Conservation (phyloP, 2,888 invertebrate species). For the Brassicogethes aeneus region DNA sequence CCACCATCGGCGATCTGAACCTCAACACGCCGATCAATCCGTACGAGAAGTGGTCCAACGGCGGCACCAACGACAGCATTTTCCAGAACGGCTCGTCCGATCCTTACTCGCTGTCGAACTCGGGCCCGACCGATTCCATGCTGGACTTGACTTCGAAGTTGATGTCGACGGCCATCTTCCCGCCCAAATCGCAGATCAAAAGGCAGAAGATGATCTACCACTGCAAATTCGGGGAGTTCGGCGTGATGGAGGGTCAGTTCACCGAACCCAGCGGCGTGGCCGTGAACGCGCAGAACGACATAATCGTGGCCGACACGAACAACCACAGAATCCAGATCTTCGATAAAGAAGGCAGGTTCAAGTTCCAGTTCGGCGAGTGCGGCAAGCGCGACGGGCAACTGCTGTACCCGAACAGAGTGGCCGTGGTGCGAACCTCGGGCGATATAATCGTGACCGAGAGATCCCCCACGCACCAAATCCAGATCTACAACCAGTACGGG, state of each 20-base stretch:
- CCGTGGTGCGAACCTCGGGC: slow-evolving; percentile 96
- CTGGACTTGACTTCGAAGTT: slow-evolving; percentile 85
- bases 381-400: slow-evolving; percentile 96
- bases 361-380: slow-evolving; percentile 99
- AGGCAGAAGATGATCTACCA: slow-evolving; percentile 99
- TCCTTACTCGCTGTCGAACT: slow-evolving; percentile 56
- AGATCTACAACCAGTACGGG: slow-evolving; percentile 99
- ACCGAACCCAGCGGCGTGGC: slow-evolving; percentile 99
- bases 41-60: slow-evolving; percentile 97
- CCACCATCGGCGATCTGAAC: slow-evolving; percentile 64
- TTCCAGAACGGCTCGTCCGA: slow-evolving; percentile 61
- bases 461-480: slow-evolving; percentile 97
- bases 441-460: slow-evolving; percentile 99
- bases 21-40: slow-evolving; percentile 68
- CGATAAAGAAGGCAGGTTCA: slow-evolving; percentile 97
- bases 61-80: slow-evolving; percentile 63
- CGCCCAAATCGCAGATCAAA: slow-evolving; percentile 95
- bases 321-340: slow-evolving; percentile 99
- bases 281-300: slow-evolving; percentile 98
- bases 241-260: slow-evolving; percentile 97
- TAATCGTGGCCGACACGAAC: slow-evolving; percentile 96
- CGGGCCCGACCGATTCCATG: slow-evolving; percentile 58
- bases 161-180: slow-evolving; percentile 80
- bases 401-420: slow-evolving; percentile 96
- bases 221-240: slow-evolving; percentile 99